Evolutionary conservation across 2,888 invertebrate species (phyloP), one percentile per base, ranked within the genome.

Genomic region (Drosophila limbata): DNA sequence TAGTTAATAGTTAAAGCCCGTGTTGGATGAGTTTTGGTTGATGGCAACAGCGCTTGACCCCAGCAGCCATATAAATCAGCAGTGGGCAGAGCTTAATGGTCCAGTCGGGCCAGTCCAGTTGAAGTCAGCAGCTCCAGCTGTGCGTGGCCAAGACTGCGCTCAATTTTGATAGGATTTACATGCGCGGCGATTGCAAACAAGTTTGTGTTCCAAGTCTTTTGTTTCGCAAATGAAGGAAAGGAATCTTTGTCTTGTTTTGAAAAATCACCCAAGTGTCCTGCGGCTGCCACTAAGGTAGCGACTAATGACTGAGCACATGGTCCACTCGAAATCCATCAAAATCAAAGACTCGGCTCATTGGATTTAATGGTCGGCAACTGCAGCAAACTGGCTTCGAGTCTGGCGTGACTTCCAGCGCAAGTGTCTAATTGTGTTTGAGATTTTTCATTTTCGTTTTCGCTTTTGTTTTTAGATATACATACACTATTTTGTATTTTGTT

Each of bases 361-460:
- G 53, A 53, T 73, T 73, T 69, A 73, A 73, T 73, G 56, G 64
- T 35, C 37, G 40, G 15, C 47, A 37, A 33, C 53, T 31, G n/a
- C 35, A 15, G 35, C 35, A 48, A 21, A 5, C 25, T 48, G 17
- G 21, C 60, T 57, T 3, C 68, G 63, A 53, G 53, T 60, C 50
- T 84, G 75, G 78, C 87, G 80, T 84, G 81, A 77, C 82, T 86
- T 81, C 61, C 84, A 86, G 79, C 70, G 80, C 87, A 87, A 84
- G 84, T 83, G 83, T 79, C 86, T 86, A 83, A 83, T 84, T 83
- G 81, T 84, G 52, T 81, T 82, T 82, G 53, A 56, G 62, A 66
- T 75, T 69, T 59, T 69, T 10, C 44, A 25, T 37, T 21, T n/a
- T 42, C 48, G 60, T 72, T 69, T 53, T 69, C 6, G 59, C 51